Base-by-base conservation (phyloP, 2,888 invertebrate genomes). In the Parnassius mnemosyne region DNA sequence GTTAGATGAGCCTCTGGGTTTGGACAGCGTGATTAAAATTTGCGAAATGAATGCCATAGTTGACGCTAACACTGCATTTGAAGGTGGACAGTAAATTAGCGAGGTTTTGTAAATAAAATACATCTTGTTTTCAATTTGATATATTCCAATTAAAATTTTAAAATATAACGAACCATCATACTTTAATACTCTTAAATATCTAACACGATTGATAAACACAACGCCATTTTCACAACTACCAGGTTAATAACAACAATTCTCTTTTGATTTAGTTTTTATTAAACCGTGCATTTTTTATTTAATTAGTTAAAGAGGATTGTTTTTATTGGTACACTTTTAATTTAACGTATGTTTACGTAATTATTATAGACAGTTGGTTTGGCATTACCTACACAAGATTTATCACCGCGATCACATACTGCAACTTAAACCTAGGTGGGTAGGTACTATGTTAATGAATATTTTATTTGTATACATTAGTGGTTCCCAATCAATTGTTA, bases 181-280 rank as follows among this genome's bases (percentile, higher is more conserved):
- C 71, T 72, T 76, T 72, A 75, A 76, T 77, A 59, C 70, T 78
- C 70, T 83, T 79, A 82, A 70, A 75, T 78, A 16, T 70, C 79
- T 83, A 83, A 73, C 81, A 83, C 80, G 80, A 76, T 71, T 67
- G 73, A 76, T 76, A 78, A 87, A 89, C 89, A 89, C 89, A 89
- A 89, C 89, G 83, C 87, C 81, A 72, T 83, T 72, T 77, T 88
- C 89, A 89, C 89, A 89, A 89, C 89, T 89, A 87, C 85, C 79
- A 72, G 78, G 74, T 79, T 74, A 76, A 76, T 75, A 71, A 76
- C 74, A 73, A 75, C 76, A 78, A 75, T 78, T 50, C 59, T 52
- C 51, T 34, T 60, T 60, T 13, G 12, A 16, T 5, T 42, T 47
- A 50, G 42, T 20, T 55, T 51, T 34, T 34, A 10, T 46, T 51